Base-by-base conservation (phyloP, 1,140 invertebrate species). In the Sitobion miscanthi region DNA sequence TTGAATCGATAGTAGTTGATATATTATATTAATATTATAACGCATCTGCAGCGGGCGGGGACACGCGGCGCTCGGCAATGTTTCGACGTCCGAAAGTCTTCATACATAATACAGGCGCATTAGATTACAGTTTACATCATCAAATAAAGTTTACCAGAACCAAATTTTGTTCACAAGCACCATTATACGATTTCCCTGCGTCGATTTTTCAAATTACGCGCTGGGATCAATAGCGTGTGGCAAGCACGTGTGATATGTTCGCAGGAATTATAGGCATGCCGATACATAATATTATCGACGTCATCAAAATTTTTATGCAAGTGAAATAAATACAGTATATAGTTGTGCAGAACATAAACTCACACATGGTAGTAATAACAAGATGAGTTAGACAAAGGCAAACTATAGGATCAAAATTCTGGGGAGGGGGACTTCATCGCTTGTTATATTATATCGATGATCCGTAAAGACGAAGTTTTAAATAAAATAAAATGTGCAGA, bases 211-310 rank as follows among this genome's bases (percentile, higher is more conserved):
- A 30, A 77, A n/a, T 77, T 9, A n/a, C 62, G 30, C 52, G 20
- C 17, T 54, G 52, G 52, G 52, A n/a, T 77, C 62, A 77, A 38
- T 38, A 77, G 62, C 5, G 62, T n/a, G 30, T 77, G 14, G n/a
- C 5, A 1, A 77, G 17, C 3, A 77, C 62, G 3, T 30, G 14
- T 14, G 11, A 77, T 20, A 14, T 77, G 62, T 77, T 30, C 62
- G 14, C 62, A 77, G 4, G n/a, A 77, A n/a, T 77, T n/a, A 69
- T 42, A 42, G 42, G 42, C 42, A 42, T n/a, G 62, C n/a, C 30
- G 62, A 77, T 77, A 77, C 14, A 77, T 77, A 77, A 77, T 77
- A 77, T 77, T 77, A 77, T 77, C n/a, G 62, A 77, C 62, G 62
- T 20, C 62, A 17, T 0, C 14, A 14, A 30, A 77, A 77, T 77